A percentile compares a stretch with the other conserved stretches of the same genome.
Conservation (phyloP, 1,140 invertebrate genomes). For the Aphaenogaster rudis region DNA sequence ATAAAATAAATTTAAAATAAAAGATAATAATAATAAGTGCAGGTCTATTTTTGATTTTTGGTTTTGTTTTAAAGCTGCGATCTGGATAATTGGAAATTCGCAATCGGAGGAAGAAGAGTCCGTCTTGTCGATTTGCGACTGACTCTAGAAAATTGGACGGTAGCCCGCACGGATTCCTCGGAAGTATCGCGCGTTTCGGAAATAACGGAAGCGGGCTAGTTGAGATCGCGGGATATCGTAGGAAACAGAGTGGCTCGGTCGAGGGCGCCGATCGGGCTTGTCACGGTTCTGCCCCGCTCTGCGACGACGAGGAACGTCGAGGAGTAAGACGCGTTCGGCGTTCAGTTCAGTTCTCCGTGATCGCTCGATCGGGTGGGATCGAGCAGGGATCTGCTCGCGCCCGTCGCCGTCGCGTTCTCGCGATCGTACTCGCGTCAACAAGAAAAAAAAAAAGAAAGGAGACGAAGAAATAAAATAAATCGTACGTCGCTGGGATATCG, state of each 20-base stretch:
- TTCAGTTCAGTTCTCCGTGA: slow-evolving; percentile 49
- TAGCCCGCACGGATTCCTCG: not conserved
- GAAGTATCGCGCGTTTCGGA: not conserved
- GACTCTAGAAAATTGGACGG: not conserved
- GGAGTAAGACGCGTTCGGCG: not conserved
- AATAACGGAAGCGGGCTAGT: not conserved
- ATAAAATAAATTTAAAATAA: not conserved
- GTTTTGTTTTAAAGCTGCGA: not conserved
- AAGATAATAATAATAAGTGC: not conserved
- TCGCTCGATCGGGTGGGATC: slow-evolving; percentile 34
- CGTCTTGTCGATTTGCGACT: not conserved
- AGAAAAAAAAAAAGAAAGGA: not conserved
- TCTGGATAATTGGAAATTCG: not conserved
- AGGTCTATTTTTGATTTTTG: not conserved
- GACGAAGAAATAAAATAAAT: not conserved
- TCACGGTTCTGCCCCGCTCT: slow-evolving; percentile 24
- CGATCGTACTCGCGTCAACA: not conserved
- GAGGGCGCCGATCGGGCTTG: slow-evolving; percentile 19
- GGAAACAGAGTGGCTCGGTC: not conserved
- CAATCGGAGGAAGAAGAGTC: not conserved
- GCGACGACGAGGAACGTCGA: not conserved
- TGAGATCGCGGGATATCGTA: not conserved
- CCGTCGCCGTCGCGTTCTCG: not conserved
- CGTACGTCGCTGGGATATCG: not conserved
- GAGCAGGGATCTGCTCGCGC: not conserved